Percentiles rank a stretch among this genome's conserved stretches.
phyloP scores from a whole-genome alignment of 2,888 invertebrate species.

The Strigamia transsilvanica region DNA sequence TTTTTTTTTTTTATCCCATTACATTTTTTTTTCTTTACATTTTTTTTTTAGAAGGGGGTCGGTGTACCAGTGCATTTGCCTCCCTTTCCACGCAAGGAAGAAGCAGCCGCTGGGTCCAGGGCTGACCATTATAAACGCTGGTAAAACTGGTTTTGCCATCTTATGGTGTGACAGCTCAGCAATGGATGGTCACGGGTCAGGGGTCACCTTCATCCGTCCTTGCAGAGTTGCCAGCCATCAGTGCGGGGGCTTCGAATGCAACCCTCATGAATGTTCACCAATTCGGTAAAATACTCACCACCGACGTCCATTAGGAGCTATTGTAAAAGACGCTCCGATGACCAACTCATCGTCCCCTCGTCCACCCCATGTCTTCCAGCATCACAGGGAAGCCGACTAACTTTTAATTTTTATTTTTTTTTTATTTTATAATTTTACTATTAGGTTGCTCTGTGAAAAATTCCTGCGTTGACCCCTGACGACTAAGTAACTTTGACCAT shows the following conservation, averaged over 20 bases:
- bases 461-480: background rate
- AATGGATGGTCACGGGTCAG: slow-evolving; percentile 52
- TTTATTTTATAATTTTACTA: background rate
- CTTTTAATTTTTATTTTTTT: background rate
- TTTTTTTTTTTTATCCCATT: slow-evolving; percentile 9
- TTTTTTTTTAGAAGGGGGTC: slow-evolving; percentile 35
- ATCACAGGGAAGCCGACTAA: background rate
- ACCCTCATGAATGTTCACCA: slow-evolving; percentile 41
- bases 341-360: background rate
- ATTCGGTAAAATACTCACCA: slow-evolving; percentile 38
- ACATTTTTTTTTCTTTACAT: slow-evolving; percentile 18
- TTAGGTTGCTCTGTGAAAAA: background rate
- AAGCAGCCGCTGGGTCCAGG: slow-evolving; percentile 16
- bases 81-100: background rate
- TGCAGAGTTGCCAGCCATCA: slow-evolving; percentile 3
- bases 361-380: background rate
- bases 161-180: slow-evolving; percentile 48
- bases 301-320: slow-evolving; percentile 33
- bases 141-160: slow-evolving; percentile 40
- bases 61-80: background rate
- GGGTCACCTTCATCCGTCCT: slow-evolving; percentile 34
- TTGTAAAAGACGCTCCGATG: slow-evolving; percentile 6
- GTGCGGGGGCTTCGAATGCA: slow-evolving; percentile 8
- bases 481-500: background rate
- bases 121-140: slow-evolving; percentile 46